These are phyloP conservation scores for Pseudomyrmex cubaensis DNA, from an alignment of 1,140 invertebrate species.

Conservation along the genomic window DNA sequence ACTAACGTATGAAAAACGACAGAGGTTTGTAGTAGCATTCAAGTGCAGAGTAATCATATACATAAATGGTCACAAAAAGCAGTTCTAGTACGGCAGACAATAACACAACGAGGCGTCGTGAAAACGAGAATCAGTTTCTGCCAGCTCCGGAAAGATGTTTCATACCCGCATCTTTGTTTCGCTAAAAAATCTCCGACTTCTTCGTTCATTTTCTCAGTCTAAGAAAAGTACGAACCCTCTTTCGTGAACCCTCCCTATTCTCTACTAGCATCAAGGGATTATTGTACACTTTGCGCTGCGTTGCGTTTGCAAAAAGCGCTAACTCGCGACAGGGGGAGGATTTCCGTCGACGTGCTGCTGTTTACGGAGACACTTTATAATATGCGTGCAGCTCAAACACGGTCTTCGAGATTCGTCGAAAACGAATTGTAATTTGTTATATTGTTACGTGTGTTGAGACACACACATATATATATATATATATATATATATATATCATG, in stretches of 20 bases:
- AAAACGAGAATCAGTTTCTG: conserved; percentile 54
- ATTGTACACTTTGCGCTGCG: conserved; percentile 60
- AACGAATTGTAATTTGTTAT: conserved; percentile 4
- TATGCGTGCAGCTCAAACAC: not conserved
- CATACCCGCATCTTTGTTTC: conserved; percentile 62
- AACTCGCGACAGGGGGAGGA: not conserved
- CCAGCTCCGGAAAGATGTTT: conserved; percentile 29
- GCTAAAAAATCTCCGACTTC: conserved; percentile 63
- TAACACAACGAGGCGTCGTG: conserved; percentile 29
- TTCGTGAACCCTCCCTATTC: conserved; percentile 66
- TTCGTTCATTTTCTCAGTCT: conserved; percentile 53
- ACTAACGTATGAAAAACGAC: not conserved
- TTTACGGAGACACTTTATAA: conserved; percentile 9
- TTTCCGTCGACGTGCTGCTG: not conserved
- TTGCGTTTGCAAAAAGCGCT: conserved; percentile 20
- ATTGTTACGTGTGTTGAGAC: not conserved
- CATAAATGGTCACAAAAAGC: conserved; percentile 28
- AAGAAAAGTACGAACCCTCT: conserved; percentile 63
- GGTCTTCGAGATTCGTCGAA: not conserved
- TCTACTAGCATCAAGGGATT: conserved; percentile 72
- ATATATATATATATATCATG: not conserved
- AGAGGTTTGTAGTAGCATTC: not conserved
- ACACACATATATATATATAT: not conserved
- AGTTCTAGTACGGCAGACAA: conserved; percentile 37
- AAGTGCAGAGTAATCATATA: conserved; percentile 25